Evolutionary conservation across 2,888 invertebrate genomes (phyloP), one percentile per base, ranked within the genome.

Genomic region (Phyto melanocephala): DNA sequence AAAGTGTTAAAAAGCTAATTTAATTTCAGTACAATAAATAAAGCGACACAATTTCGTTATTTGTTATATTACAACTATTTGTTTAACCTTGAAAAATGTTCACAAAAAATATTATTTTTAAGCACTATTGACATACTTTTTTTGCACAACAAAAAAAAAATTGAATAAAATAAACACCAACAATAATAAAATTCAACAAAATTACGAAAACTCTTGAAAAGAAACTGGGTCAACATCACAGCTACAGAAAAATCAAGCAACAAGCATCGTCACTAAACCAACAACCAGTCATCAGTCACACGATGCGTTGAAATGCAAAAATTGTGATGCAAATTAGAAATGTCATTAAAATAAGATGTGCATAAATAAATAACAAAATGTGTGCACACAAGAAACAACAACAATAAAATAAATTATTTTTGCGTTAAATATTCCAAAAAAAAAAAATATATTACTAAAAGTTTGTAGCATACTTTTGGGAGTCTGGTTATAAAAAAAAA

Each of bases 61-160:
- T 56, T 47, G 20, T 47, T 17, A 50, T 72, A 28, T 40, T 56
- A 56, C 63, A 33, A 17, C 13, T n/a, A n/a, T n/a, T 72, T 40
- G 8, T 4, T 50, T 72, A 79, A 79, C 82, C 82, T 76, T 82
- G 79, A 82, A 82, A 67, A 54, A 28, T 10, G 71, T 40, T 24
- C 11, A 71, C 20, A 72, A 50, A 67, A 35, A 42, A 62, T 67
- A 15, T 68, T 62, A 42, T 60, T 47, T 65, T 52, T 68, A 72
- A 70, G 20, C 67, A 40, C 54, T 60, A 77, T 81, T 78, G 77
- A 68, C 74, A 74, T 24, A 81, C 77, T 72, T 81, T 68, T 67
- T 60, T 42, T n/a, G 15, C 15, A 47, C 47, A 20, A 3, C n/a
- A 20, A 33, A 37, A 47, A 47, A 56, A n/a, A 52, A 60, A 17